Evolutionary conservation across 2,888 invertebrate species (phyloP).

Genomic region (Drosophila mimica): DNA sequence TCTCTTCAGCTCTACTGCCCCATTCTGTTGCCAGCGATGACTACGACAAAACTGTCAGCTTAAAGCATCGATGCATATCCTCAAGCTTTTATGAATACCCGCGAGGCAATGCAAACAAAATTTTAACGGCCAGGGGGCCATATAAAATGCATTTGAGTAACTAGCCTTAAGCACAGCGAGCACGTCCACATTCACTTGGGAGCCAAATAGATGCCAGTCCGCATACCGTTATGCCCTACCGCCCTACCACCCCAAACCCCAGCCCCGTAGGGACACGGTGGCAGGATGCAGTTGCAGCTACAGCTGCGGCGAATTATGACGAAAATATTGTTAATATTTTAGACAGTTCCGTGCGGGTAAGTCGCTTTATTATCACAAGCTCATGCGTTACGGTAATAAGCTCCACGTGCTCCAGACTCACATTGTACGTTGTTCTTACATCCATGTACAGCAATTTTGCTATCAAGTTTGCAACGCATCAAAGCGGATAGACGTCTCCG

Average conservation of each 20-base stretch:
- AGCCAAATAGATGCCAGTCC: conserved; percentile 31
- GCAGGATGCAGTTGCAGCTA: conserved; percentile 27
- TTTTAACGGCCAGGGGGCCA: conserved; percentile 68
- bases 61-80: conserved; percentile 55
- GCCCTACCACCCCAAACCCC: background rate
- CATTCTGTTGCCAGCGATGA: background rate
- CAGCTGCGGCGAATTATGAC: conserved; percentile 27
- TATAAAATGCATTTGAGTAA: conserved; percentile 75
- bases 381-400: conserved; percentile 37
- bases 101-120: conserved; percentile 64
- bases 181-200: conserved; percentile 74
- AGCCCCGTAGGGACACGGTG: background rate
- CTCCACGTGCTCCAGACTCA: conserved; percentile 9
- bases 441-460: background rate
- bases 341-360: conserved; percentile 12
- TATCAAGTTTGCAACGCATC: background rate
- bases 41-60: conserved; percentile 58
- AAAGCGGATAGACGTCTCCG: background rate
- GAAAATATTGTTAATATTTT: conserved; percentile 45
- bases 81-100: conserved; percentile 70
- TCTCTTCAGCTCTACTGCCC: conserved; percentile 1
- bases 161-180: conserved; percentile 68
- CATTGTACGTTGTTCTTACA: background rate
- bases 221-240: background rate
- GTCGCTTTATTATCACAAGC: conserved; percentile 28